Percentiles rank a stretch among this genome's conserved stretches.
phyloP scores from a whole-genome alignment of 2,888 invertebrate species.

The Glyphotaelius pellucidus region DNA sequence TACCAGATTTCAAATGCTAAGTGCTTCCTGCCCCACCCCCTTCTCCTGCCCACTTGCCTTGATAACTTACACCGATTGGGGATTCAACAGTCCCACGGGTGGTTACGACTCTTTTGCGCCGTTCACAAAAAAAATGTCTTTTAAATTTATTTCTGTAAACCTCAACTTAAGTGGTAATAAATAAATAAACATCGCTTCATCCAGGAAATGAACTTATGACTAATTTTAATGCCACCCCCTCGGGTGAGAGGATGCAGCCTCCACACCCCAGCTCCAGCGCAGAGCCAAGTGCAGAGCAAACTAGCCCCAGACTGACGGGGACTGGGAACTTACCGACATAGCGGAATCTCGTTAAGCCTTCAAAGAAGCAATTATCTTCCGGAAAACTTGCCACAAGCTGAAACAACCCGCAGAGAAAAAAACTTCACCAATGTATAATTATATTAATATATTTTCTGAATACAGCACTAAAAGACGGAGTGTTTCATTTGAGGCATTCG shows the following conservation, averaged over 20 bases:
- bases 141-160: too few relatives aligned
- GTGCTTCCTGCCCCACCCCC: too few relatives aligned
- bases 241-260: too few relatives aligned
- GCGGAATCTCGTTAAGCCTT: slow-evolving; percentile 50
- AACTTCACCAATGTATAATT: neutral
- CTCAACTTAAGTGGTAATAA: too few relatives aligned
- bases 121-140: too few relatives aligned
- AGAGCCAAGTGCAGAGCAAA: neutral
- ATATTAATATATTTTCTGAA: neutral
- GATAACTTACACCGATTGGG: too few relatives aligned
- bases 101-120: too few relatives aligned
- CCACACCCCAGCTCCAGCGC: too few relatives aligned
- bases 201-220: neutral
- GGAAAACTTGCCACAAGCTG: slow-evolving; percentile 33
- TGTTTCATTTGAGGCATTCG: neutral
- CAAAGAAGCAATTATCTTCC: slow-evolving; percentile 54
- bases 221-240: neutral
- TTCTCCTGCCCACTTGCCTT: too few relatives aligned
- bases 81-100: too few relatives aligned
- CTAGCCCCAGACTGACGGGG: neutral
- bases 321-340: slow-evolving; percentile 15
- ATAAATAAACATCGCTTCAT: too few relatives aligned
- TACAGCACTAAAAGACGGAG: neutral
- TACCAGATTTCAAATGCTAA: too few relatives aligned
- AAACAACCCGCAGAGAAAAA: neutral